A percentile compares a stretch with the other conserved stretches of the same genome.
phyloP scores from a whole-genome alignment of 2,797 vertebrate species.

The Gorsachius magnificus region DNA sequence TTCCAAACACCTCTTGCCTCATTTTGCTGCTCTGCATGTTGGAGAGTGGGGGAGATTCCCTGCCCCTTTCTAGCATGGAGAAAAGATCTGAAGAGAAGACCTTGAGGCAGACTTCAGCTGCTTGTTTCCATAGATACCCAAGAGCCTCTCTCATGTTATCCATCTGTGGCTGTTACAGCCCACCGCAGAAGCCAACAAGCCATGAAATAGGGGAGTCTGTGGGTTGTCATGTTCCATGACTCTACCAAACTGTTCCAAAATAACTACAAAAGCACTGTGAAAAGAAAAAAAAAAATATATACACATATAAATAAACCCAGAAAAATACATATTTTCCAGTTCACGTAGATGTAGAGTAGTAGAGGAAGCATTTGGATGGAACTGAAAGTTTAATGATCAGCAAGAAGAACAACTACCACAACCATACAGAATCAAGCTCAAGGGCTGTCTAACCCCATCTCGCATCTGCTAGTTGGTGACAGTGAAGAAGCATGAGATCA shows the following conservation, averaged over 20 bases:
- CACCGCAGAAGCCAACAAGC: conserved; percentile 2
- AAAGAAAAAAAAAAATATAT: neutral
- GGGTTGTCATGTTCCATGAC: neutral
- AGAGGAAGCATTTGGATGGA: neutral
- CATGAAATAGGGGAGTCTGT: conserved; percentile 16
- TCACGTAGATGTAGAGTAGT: neutral
- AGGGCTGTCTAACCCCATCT: neutral
- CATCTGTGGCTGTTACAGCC: conserved; percentile 29
- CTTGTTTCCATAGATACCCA: conserved; percentile 50
- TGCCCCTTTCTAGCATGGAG: neutral
- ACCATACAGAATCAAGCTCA: neutral
- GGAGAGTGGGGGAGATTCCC: neutral
- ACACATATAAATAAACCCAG: neutral
- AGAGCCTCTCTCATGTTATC: neutral
- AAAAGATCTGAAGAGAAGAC: neutral
- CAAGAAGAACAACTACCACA: neutral
- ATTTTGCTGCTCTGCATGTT: neutral
- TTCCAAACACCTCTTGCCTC: neutral
- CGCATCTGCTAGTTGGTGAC: neutral
- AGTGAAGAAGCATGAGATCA: neutral
- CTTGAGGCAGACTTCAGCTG: neutral
- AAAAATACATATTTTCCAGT: neutral
- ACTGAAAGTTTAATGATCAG: neutral
- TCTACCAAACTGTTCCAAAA: neutral
- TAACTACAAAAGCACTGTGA: neutral